Evolutionary conservation across 2,113 vertebrate species (phyloP).

Genomic region (Laterallus jamaicensis): DNA sequence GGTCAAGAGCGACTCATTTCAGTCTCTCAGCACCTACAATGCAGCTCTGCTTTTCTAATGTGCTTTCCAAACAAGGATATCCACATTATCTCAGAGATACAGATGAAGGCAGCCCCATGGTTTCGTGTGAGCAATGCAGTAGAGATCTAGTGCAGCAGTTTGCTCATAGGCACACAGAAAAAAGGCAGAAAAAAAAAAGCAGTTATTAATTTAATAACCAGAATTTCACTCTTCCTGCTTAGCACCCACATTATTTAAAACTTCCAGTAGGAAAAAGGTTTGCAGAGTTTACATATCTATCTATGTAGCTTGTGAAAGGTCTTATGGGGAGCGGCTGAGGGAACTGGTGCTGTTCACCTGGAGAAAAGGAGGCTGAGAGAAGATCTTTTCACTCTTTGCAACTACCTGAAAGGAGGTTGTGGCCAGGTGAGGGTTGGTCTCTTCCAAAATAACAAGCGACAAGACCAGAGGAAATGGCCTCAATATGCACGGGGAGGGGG

Average conservation of each 20-base stretch:
- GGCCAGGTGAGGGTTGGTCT: no score
- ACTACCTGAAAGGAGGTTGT: no score
- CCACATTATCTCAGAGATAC: accelerated
- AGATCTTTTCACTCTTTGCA: no score
- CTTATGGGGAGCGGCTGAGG: not conserved
- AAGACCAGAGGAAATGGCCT: no score
- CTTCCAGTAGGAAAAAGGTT: not conserved
- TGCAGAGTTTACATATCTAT: not conserved
- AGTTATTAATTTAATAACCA: not conserved
- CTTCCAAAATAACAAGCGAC: no score
- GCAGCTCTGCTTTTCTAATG: not conserved
- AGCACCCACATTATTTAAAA: not conserved
- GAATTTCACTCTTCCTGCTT: not conserved
- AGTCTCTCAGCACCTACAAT: not conserved
- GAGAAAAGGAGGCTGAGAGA: no score
- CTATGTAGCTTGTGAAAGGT: not conserved
- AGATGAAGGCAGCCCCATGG: accelerated
- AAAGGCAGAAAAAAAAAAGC: accelerated
- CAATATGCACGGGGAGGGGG: no score
- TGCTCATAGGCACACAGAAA: not conserved
- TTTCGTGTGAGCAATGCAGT: not conserved
- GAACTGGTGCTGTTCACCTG: not conserved
- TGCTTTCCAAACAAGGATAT: not conserved
- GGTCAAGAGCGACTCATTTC: not conserved
- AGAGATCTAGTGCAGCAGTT: not conserved